phyloP scores from a whole-genome alignment of 2,888 invertebrate genomes.

The Dicyrtomina minuta region DNA sequence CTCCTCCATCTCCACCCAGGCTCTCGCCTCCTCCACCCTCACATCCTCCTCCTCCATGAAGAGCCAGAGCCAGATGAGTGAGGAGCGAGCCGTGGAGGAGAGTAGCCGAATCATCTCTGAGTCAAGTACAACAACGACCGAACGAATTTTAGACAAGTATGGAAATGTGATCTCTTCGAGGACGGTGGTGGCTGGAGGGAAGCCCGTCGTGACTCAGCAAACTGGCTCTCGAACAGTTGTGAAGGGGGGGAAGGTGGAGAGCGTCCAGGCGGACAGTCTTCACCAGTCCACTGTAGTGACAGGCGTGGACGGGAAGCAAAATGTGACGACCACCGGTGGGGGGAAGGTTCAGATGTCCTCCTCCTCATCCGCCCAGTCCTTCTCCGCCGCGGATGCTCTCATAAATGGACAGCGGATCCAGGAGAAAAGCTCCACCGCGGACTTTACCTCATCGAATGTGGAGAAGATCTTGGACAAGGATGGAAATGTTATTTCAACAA shows the following conservation, averaged over 20 bases:
- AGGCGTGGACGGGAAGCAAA: background rate
- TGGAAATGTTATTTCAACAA: constrained; percentile 26
- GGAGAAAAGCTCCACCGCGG: constrained; percentile 13
- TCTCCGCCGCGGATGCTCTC: constrained; percentile 4
- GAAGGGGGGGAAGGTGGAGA: constrained; percentile 19
- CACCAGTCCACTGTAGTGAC: constrained; percentile 7
- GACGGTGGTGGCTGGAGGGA: constrained; percentile 9
- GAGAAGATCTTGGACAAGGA: constrained; percentile 31
- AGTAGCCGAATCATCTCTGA: constrained; percentile 16
- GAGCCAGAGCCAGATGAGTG: constrained; percentile 17
- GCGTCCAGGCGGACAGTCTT: constrained; percentile 35
- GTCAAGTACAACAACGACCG: constrained; percentile 26
- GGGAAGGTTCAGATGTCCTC: background rate
- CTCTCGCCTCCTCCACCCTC: background rate
- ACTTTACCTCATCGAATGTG: constrained; percentile 10
- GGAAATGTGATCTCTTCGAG: constrained; percentile 23
- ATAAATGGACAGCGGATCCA: constrained; percentile 27
- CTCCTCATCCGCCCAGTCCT: constrained; percentile 1
- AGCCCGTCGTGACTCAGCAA: constrained; percentile 22
- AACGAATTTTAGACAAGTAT: constrained; percentile 24
- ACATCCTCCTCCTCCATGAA: constrained; percentile 9
- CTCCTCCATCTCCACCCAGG: background rate
- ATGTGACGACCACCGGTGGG: background rate
- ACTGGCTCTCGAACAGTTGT: constrained; percentile 17
- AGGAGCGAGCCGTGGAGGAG: constrained; percentile 25